Percentiles rank a stretch among this genome's conserved stretches.
Evolutionary conservation across 2,113 vertebrate species (phyloP).

Genomic region (Gracilinanus agilis): DNA sequence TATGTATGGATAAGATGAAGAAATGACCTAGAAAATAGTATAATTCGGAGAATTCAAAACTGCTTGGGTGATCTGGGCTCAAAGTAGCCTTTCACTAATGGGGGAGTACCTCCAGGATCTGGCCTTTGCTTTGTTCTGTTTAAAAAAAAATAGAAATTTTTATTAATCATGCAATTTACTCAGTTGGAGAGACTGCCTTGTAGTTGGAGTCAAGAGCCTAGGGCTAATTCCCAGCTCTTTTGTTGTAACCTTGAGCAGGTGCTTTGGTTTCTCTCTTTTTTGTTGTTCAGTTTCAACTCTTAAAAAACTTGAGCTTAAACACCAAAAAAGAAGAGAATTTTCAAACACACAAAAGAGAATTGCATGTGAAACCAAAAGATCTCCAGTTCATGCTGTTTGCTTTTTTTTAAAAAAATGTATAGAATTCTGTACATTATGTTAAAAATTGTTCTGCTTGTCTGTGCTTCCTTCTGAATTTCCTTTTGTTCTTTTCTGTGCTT

Average conservation of each 20-base stretch:
- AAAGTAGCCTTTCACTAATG: neutral
- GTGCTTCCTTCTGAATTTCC: too few species aligned
- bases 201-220: neutral
- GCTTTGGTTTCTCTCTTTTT: neutral
- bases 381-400: neutral
- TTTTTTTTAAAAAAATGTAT: neutral
- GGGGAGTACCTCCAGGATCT: neutral
- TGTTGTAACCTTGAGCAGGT: neutral
- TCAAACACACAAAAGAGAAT: neutral
- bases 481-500: too few species aligned
- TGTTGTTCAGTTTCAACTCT: neutral
- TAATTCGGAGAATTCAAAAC: neutral
- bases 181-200: neutral
- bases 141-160: neutral
- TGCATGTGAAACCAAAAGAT: neutral
- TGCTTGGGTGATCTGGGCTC: neutral
- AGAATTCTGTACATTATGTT: neutral
- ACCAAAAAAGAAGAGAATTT: too few species aligned
- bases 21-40: neutral
- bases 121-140: neutral
- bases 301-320: neutral
- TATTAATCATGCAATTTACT: neutral
- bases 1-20: neutral
- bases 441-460: neutral
- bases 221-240: neutral